Evolutionary conservation across 2,888 invertebrate species (phyloP).

Genomic region (Torymus aiolomorphi): DNA sequence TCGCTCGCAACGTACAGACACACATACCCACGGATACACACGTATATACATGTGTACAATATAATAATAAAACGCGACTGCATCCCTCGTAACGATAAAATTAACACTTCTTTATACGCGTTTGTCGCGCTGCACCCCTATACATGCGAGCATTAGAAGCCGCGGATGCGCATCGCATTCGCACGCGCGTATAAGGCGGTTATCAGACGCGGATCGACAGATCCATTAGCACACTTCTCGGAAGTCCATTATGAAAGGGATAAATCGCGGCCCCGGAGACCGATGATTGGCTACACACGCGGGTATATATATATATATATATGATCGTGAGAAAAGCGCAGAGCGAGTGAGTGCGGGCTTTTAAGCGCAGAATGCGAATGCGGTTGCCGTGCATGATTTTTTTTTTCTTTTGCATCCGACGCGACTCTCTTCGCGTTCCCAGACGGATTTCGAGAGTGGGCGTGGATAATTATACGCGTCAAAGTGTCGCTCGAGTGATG

Average conservation of each 20-base stretch:
- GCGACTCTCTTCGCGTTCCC: no score
- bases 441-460: no score
- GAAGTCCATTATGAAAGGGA: constrained; percentile 45
- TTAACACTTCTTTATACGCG: constrained; percentile 72
- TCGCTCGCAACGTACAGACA: neutral
- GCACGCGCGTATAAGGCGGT: constrained; percentile 2
- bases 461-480: no score
- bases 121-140: constrained; percentile 16
- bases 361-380: neutral
- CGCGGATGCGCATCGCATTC: neutral
- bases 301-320: no score
- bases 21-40: neutral
- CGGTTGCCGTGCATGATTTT: no score
- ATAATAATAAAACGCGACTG: neutral
- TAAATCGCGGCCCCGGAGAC: constrained; percentile 13
- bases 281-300: no score
- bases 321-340: constrained; percentile 38
- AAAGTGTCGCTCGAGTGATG: no score
- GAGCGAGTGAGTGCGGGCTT: neutral
- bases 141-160: constrained; percentile 22
- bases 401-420: no score
- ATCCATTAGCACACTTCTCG: constrained; percentile 52
- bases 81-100: constrained; percentile 69
- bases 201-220: constrained; percentile 48
- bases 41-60: neutral